phyloP scores from a whole-genome alignment of 1,140 invertebrate species.

The Sminthurides bifidus region DNA sequence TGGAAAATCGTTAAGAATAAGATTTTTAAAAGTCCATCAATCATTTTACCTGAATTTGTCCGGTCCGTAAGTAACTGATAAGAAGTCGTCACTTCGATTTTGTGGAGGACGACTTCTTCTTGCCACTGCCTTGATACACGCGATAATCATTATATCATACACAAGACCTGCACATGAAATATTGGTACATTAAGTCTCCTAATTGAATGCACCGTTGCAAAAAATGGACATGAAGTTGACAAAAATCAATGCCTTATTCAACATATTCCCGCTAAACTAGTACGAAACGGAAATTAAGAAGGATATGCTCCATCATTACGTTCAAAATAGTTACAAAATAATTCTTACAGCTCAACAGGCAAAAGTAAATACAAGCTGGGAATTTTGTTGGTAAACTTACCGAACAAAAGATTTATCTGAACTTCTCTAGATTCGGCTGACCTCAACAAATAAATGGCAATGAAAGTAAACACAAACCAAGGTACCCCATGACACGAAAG shows the following conservation, averaged over 20 bases:
- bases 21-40: no score
- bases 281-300: no score
- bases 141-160: constrained; percentile 72
- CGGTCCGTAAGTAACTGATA: constrained; percentile 45
- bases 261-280: no score
- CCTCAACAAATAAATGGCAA: constrained; percentile 59
- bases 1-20: no score
- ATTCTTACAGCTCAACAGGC: no score
- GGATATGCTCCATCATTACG: no score
- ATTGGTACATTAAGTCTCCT: neutral
- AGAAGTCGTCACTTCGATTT: constrained; percentile 44
- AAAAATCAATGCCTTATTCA: no score
- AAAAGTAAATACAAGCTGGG: neutral
- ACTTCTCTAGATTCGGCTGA: constrained; percentile 55
- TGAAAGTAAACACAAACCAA: constrained; percentile 62
- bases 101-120: constrained; percentile 58
- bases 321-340: no score
- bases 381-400: no score
- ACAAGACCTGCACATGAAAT: constrained; percentile 57
- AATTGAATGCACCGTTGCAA: neutral
- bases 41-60: constrained; percentile 74
- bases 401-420: constrained; percentile 71
- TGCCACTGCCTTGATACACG: constrained; percentile 64
- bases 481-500: constrained; percentile 78
- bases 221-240: no score